Base-by-base conservation (phyloP, 1,140 invertebrate species). In the Leptopilina boulardi region DNA sequence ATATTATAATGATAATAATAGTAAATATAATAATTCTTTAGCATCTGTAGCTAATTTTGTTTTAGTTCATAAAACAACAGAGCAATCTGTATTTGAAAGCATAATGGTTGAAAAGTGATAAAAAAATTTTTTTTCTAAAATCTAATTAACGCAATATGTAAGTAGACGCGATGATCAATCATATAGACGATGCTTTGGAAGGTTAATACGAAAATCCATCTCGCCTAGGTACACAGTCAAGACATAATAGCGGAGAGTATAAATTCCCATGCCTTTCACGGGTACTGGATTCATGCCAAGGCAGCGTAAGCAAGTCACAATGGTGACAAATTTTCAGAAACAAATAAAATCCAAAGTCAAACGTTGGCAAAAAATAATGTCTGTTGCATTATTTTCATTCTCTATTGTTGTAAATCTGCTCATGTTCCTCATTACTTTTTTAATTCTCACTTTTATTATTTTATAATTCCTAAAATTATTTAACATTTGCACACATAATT, bases 181-280 rank as follows among this genome's bases (percentile, higher is more conserved):
- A 70, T 23, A 34, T 2, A 56, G 18, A 15, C n/a, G n/a, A 44
- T 80, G 78, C 34, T 4, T 9, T 77, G 30, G 11, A 10, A 51
- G 30, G n/a, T 44, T 15, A 66, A 74, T 42, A 73, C 18, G 41
- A 13, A 73, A 26, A 47, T 51, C 71, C 44, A 73, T 51, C 71
- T 30, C 59, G 26, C 59, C 9, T 66, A 5, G 15, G 59, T 82
- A 70, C 54, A 78, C 76, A 80, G 71, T 77, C 73, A 78, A 78
- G 83, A 83, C 86, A 84, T 87, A 86, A 87, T 85, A 80, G 84
- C 79, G 72, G n/a, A n/a, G n/a, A n/a, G 79, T 78, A 85, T 87
- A 87, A 87, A 87, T 87, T 82, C 80, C 76, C 72, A 78, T 77
- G 78, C 82, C 77, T 80, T 81, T 70, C 78, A 77, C 71, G 75